phyloP scores from a whole-genome alignment of 2,797 vertebrate genomes.

The Rhynchotus rufescens region DNA sequence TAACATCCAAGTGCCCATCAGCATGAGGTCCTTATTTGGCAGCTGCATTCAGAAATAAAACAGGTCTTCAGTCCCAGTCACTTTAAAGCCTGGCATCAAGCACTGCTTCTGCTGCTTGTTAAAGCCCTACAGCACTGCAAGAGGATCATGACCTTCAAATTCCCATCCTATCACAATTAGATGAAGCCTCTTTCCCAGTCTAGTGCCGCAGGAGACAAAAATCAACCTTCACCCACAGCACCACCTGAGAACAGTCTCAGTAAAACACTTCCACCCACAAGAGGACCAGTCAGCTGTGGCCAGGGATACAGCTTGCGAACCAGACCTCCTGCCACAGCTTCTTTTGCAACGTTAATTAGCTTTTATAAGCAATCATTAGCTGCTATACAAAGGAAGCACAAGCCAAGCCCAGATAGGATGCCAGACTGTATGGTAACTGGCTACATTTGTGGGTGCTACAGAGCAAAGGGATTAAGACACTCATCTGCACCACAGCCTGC shows the following conservation, averaged over 20 bases:
- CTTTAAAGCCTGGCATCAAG: background rate
- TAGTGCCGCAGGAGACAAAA: background rate
- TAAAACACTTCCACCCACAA: background rate
- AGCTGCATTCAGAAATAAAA: background rate
- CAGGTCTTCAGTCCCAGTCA: background rate
- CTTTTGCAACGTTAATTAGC: background rate
- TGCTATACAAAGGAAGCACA: background rate
- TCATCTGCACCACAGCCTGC: conserved; percentile 8
- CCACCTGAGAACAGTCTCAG: background rate
- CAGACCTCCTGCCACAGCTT: background rate
- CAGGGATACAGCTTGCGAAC: background rate
- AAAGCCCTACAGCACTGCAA: background rate
- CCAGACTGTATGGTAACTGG: background rate
- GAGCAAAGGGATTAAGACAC: background rate
- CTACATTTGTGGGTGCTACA: background rate
- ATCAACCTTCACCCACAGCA: background rate
- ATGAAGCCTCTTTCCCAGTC: background rate
- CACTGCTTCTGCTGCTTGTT: background rate
- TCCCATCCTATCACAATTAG: background rate
- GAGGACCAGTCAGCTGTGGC: background rate
- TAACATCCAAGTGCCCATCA: background rate
- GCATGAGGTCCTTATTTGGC: background rate
- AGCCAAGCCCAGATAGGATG: background rate
- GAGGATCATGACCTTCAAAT: background rate
- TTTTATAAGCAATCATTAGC: background rate